These are phyloP conservation scores for Mycetomoellerius zeteki DNA, from an alignment of 1,140 invertebrate species.

Conservation along the genomic window DNA sequence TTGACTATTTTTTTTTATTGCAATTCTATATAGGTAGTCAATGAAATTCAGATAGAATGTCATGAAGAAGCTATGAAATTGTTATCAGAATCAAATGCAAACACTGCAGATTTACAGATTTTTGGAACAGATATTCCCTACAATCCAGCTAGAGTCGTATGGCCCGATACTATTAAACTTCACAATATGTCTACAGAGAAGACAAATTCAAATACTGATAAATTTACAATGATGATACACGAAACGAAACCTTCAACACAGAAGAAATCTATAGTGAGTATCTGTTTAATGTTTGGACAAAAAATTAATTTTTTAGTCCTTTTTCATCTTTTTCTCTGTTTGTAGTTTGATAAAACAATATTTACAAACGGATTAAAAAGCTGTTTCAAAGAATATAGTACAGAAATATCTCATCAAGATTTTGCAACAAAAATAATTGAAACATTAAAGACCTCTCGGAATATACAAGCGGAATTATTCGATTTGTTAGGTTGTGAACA, in stretches of 20 bases:
- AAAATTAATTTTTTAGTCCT: slow-evolving; percentile 72
- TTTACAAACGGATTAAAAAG: slow-evolving; percentile 88
- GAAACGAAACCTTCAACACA: slow-evolving; percentile 55
- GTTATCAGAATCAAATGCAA: slow-evolving; percentile 49
- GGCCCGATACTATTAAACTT: slow-evolving; percentile 79
- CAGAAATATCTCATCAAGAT: slow-evolving; percentile 87
- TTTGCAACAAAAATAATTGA: slow-evolving; percentile 89
- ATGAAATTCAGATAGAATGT: slow-evolving; percentile 72
- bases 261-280: slow-evolving; percentile 84
- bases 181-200: slow-evolving; percentile 76
- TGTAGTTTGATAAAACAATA: slow-evolving; percentile 88
- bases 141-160: slow-evolving; percentile 73
- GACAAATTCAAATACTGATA: slow-evolving; percentile 65
- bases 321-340: slow-evolving; percentile 72
- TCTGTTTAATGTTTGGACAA: slow-evolving; percentile 12
- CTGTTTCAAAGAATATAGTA: slow-evolving; percentile 84
- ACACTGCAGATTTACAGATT: background rate
- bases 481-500: slow-evolving; percentile 95
- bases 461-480: slow-evolving; percentile 95
- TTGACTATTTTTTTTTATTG: slow-evolving; percentile 53
- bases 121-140: slow-evolving; percentile 81
- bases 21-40: slow-evolving; percentile 81
- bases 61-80: slow-evolving; percentile 74
- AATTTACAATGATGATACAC: slow-evolving; percentile 80
- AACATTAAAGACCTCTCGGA: slow-evolving; percentile 89